A percentile compares a stretch with the other conserved stretches of the same genome.
Conservation (phyloP, 1,140 invertebrate species). For the Catajapyx aquilonaris region DNA sequence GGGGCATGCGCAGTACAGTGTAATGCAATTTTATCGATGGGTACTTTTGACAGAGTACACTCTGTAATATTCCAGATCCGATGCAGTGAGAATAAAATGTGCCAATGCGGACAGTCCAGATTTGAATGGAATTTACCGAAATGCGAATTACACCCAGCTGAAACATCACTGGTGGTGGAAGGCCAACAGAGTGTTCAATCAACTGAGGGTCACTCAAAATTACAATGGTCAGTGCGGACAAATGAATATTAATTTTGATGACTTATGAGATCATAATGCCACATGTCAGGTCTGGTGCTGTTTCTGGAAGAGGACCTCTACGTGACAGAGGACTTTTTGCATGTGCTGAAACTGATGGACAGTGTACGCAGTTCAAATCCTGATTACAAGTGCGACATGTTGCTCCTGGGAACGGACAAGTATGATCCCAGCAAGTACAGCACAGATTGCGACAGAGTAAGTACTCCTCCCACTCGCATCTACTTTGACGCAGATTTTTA, state of each 20-base stretch:
- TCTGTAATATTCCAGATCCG: too few species aligned
- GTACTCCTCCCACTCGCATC: too few species aligned
- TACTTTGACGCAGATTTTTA: too few species aligned
- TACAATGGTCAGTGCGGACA: background rate
- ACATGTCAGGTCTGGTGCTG: constrained; percentile 53
- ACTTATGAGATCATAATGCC: background rate
- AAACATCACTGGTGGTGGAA: constrained; percentile 54
- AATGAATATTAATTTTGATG: background rate
- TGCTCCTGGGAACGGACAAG: constrained; percentile 84
- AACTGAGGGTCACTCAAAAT: constrained; percentile 3
- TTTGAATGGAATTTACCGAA: constrained; percentile 38
- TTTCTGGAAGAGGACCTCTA: constrained; percentile 99
- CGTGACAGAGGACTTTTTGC: constrained; percentile 84
- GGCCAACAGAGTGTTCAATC: constrained; percentile 13
- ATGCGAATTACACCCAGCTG: constrained; percentile 36
- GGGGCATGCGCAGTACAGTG: too few species aligned
- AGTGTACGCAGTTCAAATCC: constrained; percentile 49
- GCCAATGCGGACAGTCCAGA: constrained; percentile 22
- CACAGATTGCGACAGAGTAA: constrained; percentile 43
- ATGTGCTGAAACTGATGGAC: constrained; percentile 61
- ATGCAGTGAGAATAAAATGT: background rate
- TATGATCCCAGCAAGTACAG: constrained; percentile 85
- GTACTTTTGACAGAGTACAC: too few species aligned
- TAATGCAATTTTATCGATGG: too few species aligned
- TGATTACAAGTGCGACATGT: constrained; percentile 65